Percentiles rank a stretch among this genome's conserved stretches.
These are phyloP conservation scores for Smutsia temminckii DNA, from an alignment of 2,797 vertebrate species.

Conservation along the genomic window DNA sequence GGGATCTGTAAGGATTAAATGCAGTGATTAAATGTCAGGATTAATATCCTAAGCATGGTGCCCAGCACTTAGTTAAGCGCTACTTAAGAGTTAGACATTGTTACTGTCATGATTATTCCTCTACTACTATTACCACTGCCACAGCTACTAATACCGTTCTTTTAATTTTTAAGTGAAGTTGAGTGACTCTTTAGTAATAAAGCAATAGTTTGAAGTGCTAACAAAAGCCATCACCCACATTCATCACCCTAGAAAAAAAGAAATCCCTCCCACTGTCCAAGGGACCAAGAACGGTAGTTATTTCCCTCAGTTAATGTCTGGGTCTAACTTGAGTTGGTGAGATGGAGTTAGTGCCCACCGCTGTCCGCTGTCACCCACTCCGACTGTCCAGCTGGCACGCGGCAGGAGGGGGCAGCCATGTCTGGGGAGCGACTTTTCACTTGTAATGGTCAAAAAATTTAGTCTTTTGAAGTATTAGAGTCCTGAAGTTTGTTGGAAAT, in stretches of 20 bases:
- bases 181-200: not conserved
- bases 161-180: not conserved
- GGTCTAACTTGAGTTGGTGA: not conserved
- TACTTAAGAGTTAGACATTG: accelerated
- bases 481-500: not conserved
- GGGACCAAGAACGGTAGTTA: not conserved
- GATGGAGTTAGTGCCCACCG: not conserved
- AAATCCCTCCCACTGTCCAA: not conserved
- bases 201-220: not conserved
- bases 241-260: not conserved
- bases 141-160: not conserved
- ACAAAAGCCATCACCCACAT: not conserved
- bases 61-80: not conserved
- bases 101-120: not conserved
- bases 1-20: not conserved
- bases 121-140: too few relatives aligned
- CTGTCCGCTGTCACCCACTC: not conserved
- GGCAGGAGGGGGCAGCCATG: not conserved
- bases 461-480: not conserved
- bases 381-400: not conserved
- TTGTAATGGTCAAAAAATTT: not conserved
- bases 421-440: not conserved
- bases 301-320: not conserved
- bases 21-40: not conserved
- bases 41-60: not conserved